These are phyloP conservation scores for Acanthosoma haemorrhoidale DNA, from an alignment of 2,888 invertebrate genomes.

Conservation along the genomic window DNA sequence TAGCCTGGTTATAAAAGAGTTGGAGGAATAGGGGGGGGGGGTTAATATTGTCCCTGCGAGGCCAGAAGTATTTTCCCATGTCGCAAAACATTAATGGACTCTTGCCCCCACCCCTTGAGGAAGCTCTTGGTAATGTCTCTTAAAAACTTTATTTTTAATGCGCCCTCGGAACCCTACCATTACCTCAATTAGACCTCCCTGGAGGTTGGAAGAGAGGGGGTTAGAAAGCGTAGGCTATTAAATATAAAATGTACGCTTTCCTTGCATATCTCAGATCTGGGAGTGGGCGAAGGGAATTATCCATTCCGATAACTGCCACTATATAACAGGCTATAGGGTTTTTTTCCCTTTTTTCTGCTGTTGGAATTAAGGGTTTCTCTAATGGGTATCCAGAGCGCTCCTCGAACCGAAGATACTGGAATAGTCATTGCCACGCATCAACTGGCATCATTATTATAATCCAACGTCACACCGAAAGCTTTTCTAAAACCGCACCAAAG, in stretches of 20 bases:
- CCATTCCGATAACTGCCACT: background rate
- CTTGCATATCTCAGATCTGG: background rate
- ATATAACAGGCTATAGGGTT: too few species aligned
- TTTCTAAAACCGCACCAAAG: too few species aligned
- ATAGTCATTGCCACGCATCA: too few species aligned
- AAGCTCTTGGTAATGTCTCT: constrained; percentile 8
- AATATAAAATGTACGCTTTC: constrained; percentile 15
- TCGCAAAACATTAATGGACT: constrained; percentile 22
- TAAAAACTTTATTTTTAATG: constrained; percentile 26
- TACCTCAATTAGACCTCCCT: constrained; percentile 23
- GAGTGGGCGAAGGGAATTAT: background rate
- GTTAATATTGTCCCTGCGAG: constrained; percentile 4
- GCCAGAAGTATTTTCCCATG: constrained; percentile 21
- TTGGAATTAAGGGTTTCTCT: too few species aligned
- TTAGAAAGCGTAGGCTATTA: background rate
- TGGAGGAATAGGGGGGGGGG: background rate
- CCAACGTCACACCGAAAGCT: too few species aligned
- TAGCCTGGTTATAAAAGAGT: constrained; percentile 1
- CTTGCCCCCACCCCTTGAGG: background rate
- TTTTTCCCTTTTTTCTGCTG: too few species aligned
- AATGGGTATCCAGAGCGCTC: too few species aligned
- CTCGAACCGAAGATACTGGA: too few species aligned
- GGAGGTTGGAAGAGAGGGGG: background rate
- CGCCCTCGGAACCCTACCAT: background rate
- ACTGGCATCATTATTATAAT: too few species aligned